Evolutionary conservation across 2,797 vertebrate genomes (phyloP), one percentile per base, ranked within the genome.

Genomic region (Urophycis tenuis): DNA sequence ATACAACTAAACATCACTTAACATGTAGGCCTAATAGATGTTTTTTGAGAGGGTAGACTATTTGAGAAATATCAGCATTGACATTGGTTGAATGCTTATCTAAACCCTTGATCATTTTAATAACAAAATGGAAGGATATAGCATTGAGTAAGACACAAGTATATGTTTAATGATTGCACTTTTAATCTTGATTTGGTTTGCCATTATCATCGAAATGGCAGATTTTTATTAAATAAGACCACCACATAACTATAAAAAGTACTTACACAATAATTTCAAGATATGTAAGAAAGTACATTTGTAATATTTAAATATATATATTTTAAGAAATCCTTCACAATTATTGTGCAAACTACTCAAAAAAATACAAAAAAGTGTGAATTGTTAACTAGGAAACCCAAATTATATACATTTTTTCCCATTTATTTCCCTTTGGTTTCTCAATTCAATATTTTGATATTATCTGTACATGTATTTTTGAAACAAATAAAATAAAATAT

Each of bases 201-300:
- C 49, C 69, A 84, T 78, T 79, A 72, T 64, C 75, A 83, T 49
- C 45, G 22, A 32, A 60, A 87, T 11, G 75, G 71, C 79, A 49
- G 5, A 49, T 64, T n/a, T 77, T 74, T 74, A 81, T 86, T 86
- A 78, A 86, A 84, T 87, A 81, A 81, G 73, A 41, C 85, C 75
- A 86, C 14, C 41, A 60, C 34, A 70, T n/a, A 33, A 39, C 70
- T 29, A 30, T 30, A 41, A 33, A 53, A 72, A 29, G 15, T 29
- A 67, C n/a, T 49, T 49, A 67, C 29, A 67, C 12, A 2, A 49
- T 19, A 4, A 67, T 67, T 29, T 60, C 8, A 60, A n/a, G 53
- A 15, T 36, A 36, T 36, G 36, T 9, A 36, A 36, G 36, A 49
- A 14, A 41, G 17, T 49, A 49, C 15, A 49, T 22, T 78, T 25